Base-by-base conservation (phyloP, 1,140 invertebrate species). In the Chionoecetes opilio region DNA sequence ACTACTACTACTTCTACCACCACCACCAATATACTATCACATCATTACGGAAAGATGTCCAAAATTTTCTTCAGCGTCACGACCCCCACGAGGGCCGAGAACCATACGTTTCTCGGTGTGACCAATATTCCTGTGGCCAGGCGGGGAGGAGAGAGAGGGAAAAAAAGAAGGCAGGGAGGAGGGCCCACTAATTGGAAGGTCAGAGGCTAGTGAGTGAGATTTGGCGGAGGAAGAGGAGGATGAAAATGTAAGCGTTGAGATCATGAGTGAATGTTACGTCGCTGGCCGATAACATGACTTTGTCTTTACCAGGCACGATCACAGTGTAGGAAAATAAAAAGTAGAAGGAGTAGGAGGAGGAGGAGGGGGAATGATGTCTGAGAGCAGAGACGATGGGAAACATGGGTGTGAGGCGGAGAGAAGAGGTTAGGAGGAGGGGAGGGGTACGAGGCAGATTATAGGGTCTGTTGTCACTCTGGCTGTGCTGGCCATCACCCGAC, bases 381-480 rank as follows among this genome's bases (percentile, higher is more conserved):
- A 75, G 63, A 75, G 63, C n/a, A 75, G 26, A n/a, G 26, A 75
- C 11, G 63, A n/a, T 0, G 63, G 63, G 85, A 87, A 38, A 87
- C 34, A 87, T 35, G 37, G 85, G 37, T 35, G 85, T 37, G 85
- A 87, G n/a, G 37, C 14, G 37, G 85, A 87, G 85, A 87, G 31
- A 87, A 38, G 37, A 38, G 37, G 85, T 37, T 21, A 35, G 53
- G 75, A 32, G 53, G 26, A 63, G 26, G 53, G 26, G 34, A 35
- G 32, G 53, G 35, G 63, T n/a, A 82, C 29, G 92, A 93, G 82
- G 26, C 31, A 93, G 92, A 93, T 93, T 93, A 93, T 31, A 53
- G 92, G 92, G 84, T 93, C 84, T 93, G 92, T 87, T 93, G 92
- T 93, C 92, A 93, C 84, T 88, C 93, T 31, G 82, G 38, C n/a